phyloP scores from a whole-genome alignment of 2,797 vertebrate genomes.

The Anableps anableps region DNA sequence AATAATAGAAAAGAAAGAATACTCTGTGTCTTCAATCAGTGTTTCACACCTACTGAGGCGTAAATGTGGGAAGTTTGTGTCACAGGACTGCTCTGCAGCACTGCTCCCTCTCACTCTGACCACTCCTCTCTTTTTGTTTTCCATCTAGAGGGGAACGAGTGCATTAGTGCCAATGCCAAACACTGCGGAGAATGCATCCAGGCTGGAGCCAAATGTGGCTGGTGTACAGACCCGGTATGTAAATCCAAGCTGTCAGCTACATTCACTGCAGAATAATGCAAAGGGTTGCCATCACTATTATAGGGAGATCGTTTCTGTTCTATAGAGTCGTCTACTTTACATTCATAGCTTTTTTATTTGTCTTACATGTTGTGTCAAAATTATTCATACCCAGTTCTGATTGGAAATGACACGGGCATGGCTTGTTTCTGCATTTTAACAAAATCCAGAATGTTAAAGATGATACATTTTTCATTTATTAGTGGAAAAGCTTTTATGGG shows the following conservation, averaged over 20 bases:
- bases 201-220: conserved; percentile 95
- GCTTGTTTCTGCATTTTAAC: neutral
- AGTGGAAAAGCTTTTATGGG: no score
- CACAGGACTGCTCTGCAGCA: conserved; percentile 21
- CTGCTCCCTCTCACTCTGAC: conserved; percentile 43
- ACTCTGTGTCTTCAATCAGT: conserved; percentile 55
- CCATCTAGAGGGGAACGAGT: conserved; percentile 91
- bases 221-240: conserved; percentile 94
- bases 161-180: conserved; percentile 93
- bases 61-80: conserved; percentile 58
- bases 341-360: neutral
- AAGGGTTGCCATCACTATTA: neutral
- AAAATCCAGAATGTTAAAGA: neutral
- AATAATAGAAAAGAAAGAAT: neutral
- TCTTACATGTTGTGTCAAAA: neutral
- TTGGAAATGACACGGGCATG: neutral
- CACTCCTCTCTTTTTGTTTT: conserved; percentile 61
- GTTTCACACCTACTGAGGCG: conserved; percentile 61
- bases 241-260: conserved; percentile 30
- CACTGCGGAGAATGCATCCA: conserved; percentile 97
- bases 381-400: neutral
- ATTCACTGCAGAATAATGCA: conserved; percentile 22
- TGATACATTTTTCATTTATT: no score
- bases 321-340: neutral
- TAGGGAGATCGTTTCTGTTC: neutral